Base-by-base conservation (phyloP, 2,113 vertebrate genomes). In the Phaethornis superciliosus region DNA sequence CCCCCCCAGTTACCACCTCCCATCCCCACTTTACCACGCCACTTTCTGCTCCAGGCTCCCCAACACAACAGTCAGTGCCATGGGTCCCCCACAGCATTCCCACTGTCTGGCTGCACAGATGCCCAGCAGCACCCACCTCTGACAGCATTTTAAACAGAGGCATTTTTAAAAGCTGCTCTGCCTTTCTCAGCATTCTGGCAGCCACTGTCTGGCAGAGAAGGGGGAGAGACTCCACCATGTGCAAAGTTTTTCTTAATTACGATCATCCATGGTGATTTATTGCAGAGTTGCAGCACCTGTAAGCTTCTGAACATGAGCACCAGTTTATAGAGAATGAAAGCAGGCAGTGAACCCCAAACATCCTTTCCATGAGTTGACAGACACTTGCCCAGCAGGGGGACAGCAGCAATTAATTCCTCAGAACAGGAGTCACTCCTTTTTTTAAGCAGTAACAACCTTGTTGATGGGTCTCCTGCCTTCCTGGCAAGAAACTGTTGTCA, bases 341-440 rank as follows among this genome's bases (percentile, higher is more conserved):
- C 1, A 0, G 18, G 35, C 16, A 22, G 6, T 0, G 8, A 22
- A 47, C 9, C 40, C 56, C 27, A 1, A 51, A 28, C 6, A 6
- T 5, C 33, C 59, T 37, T n/a, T 32, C 56, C 33, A 15, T 1
- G 11, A 3, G 35, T 28, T 15, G 70, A 24, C 27, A 19, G 58
- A 24, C 4, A 21, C 37, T 35, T 44, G 16, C 71, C 65, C 26
- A 17, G 33, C 0, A 1, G 10, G 1, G 4, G 12, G 24, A 67
- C 1, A 0, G 74, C 37, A 77, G 47, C 52, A 32, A n/a, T 4
- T 22, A 14, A 12, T 22, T 30, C 51, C 46, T 54, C 24, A 3
- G 70, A n/a, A 33, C 37, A 32, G 17, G 22, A 47, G 15, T 18
- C 1, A 2, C 37, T 54, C 55, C 44, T 78, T 32, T 47, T 24